Evolutionary conservation across 2,888 invertebrate genomes (phyloP).

Genomic region (Mycalesis mineus): DNA sequence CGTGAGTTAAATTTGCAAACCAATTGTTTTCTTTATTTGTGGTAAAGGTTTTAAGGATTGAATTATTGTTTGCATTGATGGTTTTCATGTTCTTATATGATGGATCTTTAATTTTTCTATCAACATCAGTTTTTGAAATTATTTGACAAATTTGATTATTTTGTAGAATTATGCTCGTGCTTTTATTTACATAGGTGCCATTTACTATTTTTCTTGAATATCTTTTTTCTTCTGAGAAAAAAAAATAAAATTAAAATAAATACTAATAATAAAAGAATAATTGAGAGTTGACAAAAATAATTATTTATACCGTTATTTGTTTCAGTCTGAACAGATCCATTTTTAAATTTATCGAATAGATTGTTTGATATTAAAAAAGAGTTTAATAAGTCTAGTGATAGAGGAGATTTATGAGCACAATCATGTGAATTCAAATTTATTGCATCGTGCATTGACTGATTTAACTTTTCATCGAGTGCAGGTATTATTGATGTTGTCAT

Average conservation of each 20-base stretch:
- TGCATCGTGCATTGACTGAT: not conserved
- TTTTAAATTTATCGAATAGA: not conserved
- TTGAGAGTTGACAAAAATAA: not conserved
- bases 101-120: not conserved
- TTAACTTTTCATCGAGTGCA: not conserved
- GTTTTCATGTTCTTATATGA: not conserved
- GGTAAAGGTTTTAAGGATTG: not conserved
- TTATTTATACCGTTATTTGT: not conserved
- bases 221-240: constrained; percentile 27
- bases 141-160: constrained; percentile 16
- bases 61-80: not conserved
- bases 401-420: not conserved
- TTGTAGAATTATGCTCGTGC: constrained; percentile 23
- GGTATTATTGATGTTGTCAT: not conserved
- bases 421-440: not conserved
- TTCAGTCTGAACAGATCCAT: not conserved
- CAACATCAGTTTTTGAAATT: not conserved
- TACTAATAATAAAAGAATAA: constrained; percentile 5
- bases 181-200: constrained; percentile 30
- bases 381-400: not conserved
- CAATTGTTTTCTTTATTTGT: not conserved
- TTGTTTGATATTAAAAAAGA: not conserved
- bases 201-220: constrained; percentile 11
- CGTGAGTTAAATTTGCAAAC: not conserved
- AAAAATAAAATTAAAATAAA: constrained; percentile 15